A percentile compares a stretch with the other conserved stretches of the same genome.
Evolutionary conservation across 2,113 vertebrate species (phyloP).

Genomic region (Anas platyrhynchos): DNA sequence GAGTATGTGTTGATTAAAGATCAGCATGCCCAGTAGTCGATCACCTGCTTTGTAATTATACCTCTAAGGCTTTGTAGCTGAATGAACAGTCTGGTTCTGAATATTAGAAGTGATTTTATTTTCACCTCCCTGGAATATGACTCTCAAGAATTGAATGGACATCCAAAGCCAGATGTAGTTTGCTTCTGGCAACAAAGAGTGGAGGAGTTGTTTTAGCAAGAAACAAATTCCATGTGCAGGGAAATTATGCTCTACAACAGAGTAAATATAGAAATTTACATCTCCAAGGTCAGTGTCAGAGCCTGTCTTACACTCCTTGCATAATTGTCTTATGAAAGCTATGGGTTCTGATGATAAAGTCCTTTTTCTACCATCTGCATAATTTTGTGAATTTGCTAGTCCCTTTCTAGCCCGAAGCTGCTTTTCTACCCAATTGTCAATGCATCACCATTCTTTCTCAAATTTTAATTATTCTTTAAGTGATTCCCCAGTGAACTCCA

Average conservation of each 20-base stretch:
- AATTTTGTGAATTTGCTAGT: not conserved
- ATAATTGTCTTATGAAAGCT: not conserved
- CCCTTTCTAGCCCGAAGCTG: not conserved
- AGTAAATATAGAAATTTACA: not conserved
- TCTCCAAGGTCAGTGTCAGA: not conserved
- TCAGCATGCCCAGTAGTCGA: not conserved
- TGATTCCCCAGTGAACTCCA: not conserved
- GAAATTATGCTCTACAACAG: not conserved
- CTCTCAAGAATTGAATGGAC: not conserved
- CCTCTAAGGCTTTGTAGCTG: conserved; percentile 4
- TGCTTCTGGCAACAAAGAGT: not conserved
- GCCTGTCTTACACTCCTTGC: not conserved
- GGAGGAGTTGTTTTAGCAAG: not conserved
- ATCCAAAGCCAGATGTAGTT: not conserved
- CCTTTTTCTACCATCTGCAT: not conserved
- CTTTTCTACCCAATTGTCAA: not conserved
- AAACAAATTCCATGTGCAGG: not conserved
- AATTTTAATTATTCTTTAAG: not conserved
- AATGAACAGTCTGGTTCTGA: conserved; percentile 30
- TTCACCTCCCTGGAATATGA: not conserved
- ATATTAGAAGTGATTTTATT: conserved; percentile 23
- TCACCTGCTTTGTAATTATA: conserved; percentile 55
- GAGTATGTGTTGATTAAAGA: conserved; percentile 63
- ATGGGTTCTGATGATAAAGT: not conserved
- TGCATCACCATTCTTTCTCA: not conserved